Evolutionary conservation across 92 coral and sea anemone species (phyloP), one percentile per base, ranked within the genome.

Genomic region (Umimayanthus kanabou): DNA sequence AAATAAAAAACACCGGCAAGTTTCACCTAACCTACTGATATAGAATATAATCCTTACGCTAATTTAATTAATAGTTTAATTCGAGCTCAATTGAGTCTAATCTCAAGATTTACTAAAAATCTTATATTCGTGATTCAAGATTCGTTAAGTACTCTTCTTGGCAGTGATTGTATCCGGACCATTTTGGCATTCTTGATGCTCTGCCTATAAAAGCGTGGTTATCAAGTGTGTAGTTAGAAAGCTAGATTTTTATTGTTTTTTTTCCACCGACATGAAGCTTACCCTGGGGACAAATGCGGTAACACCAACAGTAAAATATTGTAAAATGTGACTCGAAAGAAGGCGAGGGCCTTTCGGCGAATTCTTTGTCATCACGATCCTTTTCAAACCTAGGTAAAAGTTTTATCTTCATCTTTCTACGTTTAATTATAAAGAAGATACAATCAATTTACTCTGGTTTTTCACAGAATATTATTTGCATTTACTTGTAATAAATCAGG

Each of bases 231-330:
- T 67, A 81, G 47, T 43, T 83, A 16, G 25, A 28, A 83, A 71
- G 87, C 57, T 69, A 14, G 43, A 29, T 70, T 39, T 2, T 50
- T 50, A 1, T 43, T 33, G 37, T 49, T 65, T 23, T 45, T 43
- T 50, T 43, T 37, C 64, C 29, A 78, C 77, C 87, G 66, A 70
- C 87, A 70, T 57, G 58, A 82, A 40, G 49, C 39, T 43, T 71
- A 70, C 64, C 87, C 87, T 37, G 87, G 61, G 87, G 87, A 83
- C 77, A 83, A 83, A 69, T 50, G 87, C 87, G 87, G 87, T 50
- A 72, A 83, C 16, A 70, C 43, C 26, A 69, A 70, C 16, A 70
- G 65, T 45, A 69, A 45, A 42, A 42, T 43, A 2, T 45, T 23
- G 28, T 26, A 42, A 47, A 79, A 15, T 55, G 39, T 70, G 77